Evolutionary conservation across 2,888 invertebrate species (phyloP).

Genomic region (Ischnura elegans): DNA sequence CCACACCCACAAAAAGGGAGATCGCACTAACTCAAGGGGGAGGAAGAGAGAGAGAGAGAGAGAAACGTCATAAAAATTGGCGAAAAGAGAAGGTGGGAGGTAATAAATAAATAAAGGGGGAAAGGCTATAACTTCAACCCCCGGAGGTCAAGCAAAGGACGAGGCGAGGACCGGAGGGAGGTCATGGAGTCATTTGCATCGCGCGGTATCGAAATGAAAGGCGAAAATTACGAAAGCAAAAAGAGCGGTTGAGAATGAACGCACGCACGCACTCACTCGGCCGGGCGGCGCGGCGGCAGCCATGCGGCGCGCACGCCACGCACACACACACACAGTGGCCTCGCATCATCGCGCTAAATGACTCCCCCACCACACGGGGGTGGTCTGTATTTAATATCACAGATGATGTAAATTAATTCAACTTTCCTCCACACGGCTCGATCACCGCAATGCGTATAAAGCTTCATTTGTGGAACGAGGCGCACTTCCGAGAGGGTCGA

Average conservation of each 20-base stretch:
- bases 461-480: not conserved
- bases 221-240: not conserved
- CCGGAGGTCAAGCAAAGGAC: not conserved
- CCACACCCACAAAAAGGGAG: not conserved
- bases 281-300: too few species aligned
- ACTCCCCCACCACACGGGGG: not conserved
- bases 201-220: constrained; percentile 19
- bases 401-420: constrained; percentile 20
- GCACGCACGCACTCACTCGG: not conserved
- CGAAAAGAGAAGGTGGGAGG: not conserved
- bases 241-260: not conserved
- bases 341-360: not conserved
- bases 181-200: not conserved
- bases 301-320: too few species aligned
- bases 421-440: not conserved
- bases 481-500: not conserved
- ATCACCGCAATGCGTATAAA: constrained; percentile 24
- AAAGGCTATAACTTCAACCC: not conserved
- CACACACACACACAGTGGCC: not conserved
- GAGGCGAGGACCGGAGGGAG: not conserved
- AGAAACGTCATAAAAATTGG: not conserved
- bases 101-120: not conserved
- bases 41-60: too few species aligned
- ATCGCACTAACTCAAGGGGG: not conserved
- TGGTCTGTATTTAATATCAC: not conserved